Evolutionary conservation across 2,888 invertebrate species (phyloP), one percentile per base, ranked within the genome.

Genomic region (Pterostichus niger): DNA sequence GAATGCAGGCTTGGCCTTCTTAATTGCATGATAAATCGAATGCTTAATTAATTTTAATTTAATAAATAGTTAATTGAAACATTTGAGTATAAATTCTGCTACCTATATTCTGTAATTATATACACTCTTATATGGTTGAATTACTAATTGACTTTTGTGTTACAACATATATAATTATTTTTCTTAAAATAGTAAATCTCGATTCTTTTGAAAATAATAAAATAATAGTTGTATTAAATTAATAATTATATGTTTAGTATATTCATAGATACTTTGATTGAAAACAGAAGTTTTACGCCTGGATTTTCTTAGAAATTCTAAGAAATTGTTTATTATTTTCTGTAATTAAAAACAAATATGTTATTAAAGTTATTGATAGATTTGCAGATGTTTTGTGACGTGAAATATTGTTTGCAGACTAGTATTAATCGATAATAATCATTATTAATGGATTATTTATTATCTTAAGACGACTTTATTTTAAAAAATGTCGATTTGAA

Each of bases 1-100:
- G 31, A 59, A 59, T 24, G 11, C 31, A 64, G 64, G 64, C 64
- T 64, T 35, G 64, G 64, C 64, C 64, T 33, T n/a, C 64, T 64
- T 59, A 17, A 59, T 59, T 9, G 59, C 59, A 24, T 13, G 64
- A 64, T 64, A 64, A 64, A 64, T 64, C 64, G 33, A 33, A 64
- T 13, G 13, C 11, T 35, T 64, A 64, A 64, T 64, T 64, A 64
- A 64, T 64, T 35, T 35, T 64, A 64, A 64, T 64, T 64, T 64
- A 64, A 64, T 64, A 64, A 64, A 64, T 64, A 33, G 33, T 10
- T 64, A 64, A 64, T 64, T 64, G 64, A 64, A 64, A 64, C 64
- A 64, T 64, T 64, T 64, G 64, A n/a, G 64, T 35, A 64, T 64
- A 64, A 35, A 35, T 33, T 64, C 64, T 35, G 64, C 64, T 64